Conservation (phyloP, 2,113 vertebrate genomes). For the Tupaia chinensis region DNA sequence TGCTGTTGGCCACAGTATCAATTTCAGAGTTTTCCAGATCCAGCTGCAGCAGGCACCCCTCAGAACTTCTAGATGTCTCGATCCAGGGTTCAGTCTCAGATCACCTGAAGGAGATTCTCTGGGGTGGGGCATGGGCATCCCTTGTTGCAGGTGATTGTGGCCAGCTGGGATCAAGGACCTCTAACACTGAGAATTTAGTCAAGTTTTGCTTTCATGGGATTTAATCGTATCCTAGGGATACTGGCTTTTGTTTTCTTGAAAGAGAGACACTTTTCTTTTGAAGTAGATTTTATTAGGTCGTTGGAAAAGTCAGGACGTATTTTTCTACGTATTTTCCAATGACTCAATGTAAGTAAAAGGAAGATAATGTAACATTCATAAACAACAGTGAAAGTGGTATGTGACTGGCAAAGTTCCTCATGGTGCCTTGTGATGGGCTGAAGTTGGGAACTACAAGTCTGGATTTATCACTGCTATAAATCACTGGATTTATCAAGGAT, state of each 20-base stretch:
- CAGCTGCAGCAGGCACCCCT: neutral
- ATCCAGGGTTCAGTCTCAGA: neutral
- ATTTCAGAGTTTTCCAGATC: neutral
- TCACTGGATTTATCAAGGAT: no score
- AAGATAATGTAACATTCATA: neutral
- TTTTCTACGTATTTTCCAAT: no score
- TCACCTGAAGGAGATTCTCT: neutral
- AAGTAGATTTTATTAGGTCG: neutral
- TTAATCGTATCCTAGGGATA: neutral
- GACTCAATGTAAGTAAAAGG: neutral
- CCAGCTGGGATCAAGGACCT: neutral
- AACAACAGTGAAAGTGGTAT: no score
- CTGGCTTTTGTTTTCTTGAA: neutral
- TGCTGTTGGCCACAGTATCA: neutral
- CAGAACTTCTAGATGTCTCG: neutral
- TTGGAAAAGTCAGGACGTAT: no score
- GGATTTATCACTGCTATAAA: neutral
- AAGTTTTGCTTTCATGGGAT: neutral
- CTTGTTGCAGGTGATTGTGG: neutral
- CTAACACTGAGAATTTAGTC: neutral
- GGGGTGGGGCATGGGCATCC: no score
- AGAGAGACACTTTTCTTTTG: neutral
- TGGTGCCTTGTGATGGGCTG: neutral
- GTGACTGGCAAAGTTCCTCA: rapidly evolving
- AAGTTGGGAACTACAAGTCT: rapidly evolving